Evolutionary conservation across 2,888 invertebrate genomes (phyloP).

Genomic region (Pseudolycoriella hygida): DNA sequence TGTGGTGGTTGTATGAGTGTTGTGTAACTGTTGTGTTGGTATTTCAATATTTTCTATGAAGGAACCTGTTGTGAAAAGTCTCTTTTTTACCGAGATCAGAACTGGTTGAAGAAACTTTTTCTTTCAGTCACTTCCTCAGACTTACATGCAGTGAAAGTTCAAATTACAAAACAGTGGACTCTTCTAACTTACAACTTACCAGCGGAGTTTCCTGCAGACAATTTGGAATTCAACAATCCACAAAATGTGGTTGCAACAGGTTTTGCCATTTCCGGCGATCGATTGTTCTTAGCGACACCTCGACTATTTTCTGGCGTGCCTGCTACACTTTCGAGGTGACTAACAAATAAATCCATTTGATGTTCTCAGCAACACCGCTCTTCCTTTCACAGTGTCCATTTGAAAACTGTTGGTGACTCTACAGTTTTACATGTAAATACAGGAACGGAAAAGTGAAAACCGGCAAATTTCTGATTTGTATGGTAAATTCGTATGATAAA

Average conservation of each 20-base stretch:
- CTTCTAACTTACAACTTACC: constrained; percentile 48
- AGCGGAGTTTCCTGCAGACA: constrained; percentile 35
- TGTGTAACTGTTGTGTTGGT: too few species aligned
- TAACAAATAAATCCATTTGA: too few species aligned
- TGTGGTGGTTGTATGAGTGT: too few species aligned
- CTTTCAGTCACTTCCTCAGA: too few species aligned
- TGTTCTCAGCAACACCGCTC: constrained; percentile 22
- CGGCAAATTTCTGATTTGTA: too few species aligned
- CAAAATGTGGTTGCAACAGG: constrained; percentile 64
- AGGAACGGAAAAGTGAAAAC: too few species aligned
- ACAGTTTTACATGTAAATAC: constrained; percentile 42
- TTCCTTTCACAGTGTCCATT: constrained; percentile 28
- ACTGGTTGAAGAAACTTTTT: too few species aligned
- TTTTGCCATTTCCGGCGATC: constrained; percentile 49
- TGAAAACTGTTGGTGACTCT: constrained; percentile 35
- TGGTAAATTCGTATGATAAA: too few species aligned
- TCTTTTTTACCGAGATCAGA: too few species aligned
- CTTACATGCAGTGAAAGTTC: too few species aligned
- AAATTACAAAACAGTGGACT: constrained; percentile 42
- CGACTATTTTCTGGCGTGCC: constrained; percentile 58
- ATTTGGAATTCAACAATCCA: constrained; percentile 34
- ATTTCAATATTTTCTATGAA: too few species aligned
- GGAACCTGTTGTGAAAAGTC: too few species aligned
- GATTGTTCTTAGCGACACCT: constrained; percentile 57
- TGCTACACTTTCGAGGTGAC: constrained; percentile 36